Evolutionary conservation across 2,888 invertebrate species (phyloP).

Genomic region (Idaea straminata): DNA sequence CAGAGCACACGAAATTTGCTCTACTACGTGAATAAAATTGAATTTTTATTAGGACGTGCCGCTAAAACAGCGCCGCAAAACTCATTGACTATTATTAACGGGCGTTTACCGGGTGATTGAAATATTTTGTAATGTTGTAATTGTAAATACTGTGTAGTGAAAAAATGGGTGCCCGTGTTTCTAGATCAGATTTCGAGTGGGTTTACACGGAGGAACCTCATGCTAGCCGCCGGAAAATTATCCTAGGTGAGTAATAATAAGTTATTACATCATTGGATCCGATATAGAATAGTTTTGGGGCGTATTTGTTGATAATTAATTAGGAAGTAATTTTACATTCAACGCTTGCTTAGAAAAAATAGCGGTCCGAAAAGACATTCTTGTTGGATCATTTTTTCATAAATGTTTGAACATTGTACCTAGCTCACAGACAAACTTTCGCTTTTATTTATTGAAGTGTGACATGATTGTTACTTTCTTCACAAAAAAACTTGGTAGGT

Average conservation of each 20-base stretch:
- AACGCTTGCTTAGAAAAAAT: background rate
- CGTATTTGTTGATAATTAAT: background rate
- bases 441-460: too few relatives aligned
- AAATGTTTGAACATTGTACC: too few relatives aligned
- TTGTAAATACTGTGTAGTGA: constrained; percentile 17
- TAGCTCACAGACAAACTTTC: too few relatives aligned
- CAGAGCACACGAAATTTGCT: background rate
- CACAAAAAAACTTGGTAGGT: too few relatives aligned
- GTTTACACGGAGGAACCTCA: constrained; percentile 98
- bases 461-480: too few relatives aligned
- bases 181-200: constrained; percentile 98
- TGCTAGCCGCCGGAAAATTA: constrained; percentile 94
- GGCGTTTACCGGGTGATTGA: background rate
- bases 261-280: constrained; percentile 53
- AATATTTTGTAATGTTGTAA: background rate
- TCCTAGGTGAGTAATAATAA: constrained; percentile 86
- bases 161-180: constrained; percentile 95
- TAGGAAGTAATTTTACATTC: background rate
- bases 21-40: background rate
- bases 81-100: background rate
- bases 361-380: background rate
- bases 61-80: background rate
- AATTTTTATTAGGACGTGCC: background rate
- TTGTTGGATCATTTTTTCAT: too few relatives aligned
- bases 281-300: constrained; percentile 16